Base-by-base conservation (phyloP, 2,797 vertebrate species). In the Cuniculus paca region DNA sequence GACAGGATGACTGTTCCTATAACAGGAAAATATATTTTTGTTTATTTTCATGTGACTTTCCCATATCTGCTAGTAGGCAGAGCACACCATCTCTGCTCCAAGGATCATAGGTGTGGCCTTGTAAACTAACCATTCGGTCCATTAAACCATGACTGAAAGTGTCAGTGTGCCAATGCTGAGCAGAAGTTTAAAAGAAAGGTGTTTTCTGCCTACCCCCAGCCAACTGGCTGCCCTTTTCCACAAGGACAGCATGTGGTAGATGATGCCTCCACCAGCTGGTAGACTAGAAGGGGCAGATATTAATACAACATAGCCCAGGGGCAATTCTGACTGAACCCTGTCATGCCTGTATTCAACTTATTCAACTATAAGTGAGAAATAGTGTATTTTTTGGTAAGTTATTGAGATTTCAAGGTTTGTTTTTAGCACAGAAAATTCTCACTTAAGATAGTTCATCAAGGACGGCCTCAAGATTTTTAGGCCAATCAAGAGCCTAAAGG, bases 351-450 rank as follows among this genome's bases (percentile, higher is more conserved):
- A 77, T 83, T 17, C 63, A 22, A 95, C 20, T 78, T 39, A 13
- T 1, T 52, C 11, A 94, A 77, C 14, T 68, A 1, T n/a, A 16
- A 79, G 14, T 52, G 4, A 70, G 39, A 94, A 90, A 14, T 26
- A 82, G 4, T 58, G 2, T 36, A 56, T 50, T 63, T 11, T 79
- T 7, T 58, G 75, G 61, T 78, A 50, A 88, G 52, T 68, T 26
- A 50, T 24, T 52, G 31, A 87, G 61, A 91, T 86, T 86, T 84
- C 54, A 68, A 89, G 61, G 61, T 77, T 92, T 7, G 26, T 75
- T 78, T 31, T 90, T 77, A 72, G 11, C 39, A 95, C 4, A 96
- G 75, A 89, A 95, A 80, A 94, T 4, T 11, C 31, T 79, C 54
- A 58, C 48, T 72, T 96, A 42, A 52, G 12, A 45, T 68, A 80